Evolutionary conservation across 1,140 invertebrate species (phyloP).

Genomic region (Drosophila azteca): DNA sequence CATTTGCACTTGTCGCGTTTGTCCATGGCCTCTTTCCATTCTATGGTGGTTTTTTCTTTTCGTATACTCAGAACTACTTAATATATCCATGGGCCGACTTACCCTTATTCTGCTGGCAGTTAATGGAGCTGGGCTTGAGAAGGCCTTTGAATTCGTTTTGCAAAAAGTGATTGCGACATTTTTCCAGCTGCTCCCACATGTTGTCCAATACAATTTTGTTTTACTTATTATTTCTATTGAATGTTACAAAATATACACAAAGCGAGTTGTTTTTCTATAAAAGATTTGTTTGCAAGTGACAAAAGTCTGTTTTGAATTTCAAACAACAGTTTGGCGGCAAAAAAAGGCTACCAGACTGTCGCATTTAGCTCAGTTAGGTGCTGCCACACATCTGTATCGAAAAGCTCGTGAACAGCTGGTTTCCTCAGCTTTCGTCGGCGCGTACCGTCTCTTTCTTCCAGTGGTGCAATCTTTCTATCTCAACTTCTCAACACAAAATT

Average conservation of each 20-base stretch:
- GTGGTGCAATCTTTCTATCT: too few relatives aligned
- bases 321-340: neutral
- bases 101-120: conserved; percentile 53
- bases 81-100: neutral
- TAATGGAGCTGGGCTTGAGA: conserved; percentile 55
- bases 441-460: too few relatives aligned
- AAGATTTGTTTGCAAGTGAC: conserved; percentile 1
- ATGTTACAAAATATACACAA: conserved; percentile 7
- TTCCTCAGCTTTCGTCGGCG: too few relatives aligned
- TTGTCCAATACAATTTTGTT: conserved; percentile 1
- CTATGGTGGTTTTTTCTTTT: neutral
- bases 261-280: neutral
- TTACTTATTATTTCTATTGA: conserved; percentile 3
- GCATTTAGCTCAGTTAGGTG: neutral
- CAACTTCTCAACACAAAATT: too few relatives aligned
- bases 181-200: conserved; percentile 75
- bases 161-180: conserved; percentile 70
- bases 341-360: neutral
- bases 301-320: neutral
- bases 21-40: conserved; percentile 17
- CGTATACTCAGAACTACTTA: too few relatives aligned
- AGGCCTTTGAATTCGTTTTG: conserved; percentile 61
- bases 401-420: neutral
- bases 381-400: neutral
- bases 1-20: conserved; percentile 32